phyloP scores from a whole-genome alignment of 2,888 invertebrate genomes.

The Lasioglossum vierecki region DNA sequence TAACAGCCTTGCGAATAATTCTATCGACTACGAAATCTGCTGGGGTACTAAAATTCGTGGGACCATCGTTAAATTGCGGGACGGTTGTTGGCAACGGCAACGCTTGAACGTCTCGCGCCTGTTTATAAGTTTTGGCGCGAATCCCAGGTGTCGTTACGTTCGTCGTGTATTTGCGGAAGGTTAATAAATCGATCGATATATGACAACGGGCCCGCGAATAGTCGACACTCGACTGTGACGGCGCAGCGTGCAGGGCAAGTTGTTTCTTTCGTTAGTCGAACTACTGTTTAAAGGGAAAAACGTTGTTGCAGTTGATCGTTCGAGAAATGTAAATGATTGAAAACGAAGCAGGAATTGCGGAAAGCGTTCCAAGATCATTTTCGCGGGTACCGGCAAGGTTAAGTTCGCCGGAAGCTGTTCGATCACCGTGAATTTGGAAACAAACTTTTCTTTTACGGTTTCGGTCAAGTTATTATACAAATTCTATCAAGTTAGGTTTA shows the following conservation, averaged over 20 bases:
- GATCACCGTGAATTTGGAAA: not conserved
- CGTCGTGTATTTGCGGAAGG: constrained; percentile 20
- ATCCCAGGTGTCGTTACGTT: constrained; percentile 32
- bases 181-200: constrained; percentile 39
- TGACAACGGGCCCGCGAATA: not conserved
- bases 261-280: constrained; percentile 9
- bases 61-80: constrained; percentile 31
- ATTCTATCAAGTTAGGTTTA: not conserved
- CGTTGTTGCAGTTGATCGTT: not conserved
- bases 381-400: constrained; percentile 19
- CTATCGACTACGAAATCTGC: constrained; percentile 13
- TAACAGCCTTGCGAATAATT: not conserved
- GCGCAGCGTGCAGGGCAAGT: too few species aligned
- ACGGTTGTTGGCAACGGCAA: constrained; percentile 50
- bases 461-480: too few species aligned
- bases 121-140: constrained; percentile 57
- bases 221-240: not conserved
- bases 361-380: constrained; percentile 9
- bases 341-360: not conserved
- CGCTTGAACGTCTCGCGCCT: constrained; percentile 20
- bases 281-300: not conserved
- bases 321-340: not conserved
- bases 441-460: not conserved
- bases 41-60: constrained; percentile 29
- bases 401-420: constrained; percentile 25